A percentile compares a stretch with the other conserved stretches of the same genome.
Conservation (phyloP, 2,113 vertebrate species). For the Anguilla rostrata region DNA sequence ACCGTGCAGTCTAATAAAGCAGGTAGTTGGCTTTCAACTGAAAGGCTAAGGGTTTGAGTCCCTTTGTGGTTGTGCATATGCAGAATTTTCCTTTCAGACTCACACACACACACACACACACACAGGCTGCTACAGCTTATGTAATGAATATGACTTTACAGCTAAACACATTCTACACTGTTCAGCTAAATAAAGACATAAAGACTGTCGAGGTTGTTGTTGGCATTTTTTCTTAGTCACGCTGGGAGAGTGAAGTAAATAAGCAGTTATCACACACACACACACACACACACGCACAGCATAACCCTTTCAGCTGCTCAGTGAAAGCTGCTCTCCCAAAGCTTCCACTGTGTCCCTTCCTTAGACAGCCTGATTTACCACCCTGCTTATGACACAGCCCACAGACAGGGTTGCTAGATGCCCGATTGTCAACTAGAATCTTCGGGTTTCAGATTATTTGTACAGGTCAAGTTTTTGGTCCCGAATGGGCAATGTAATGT, state of each 20-base stretch:
- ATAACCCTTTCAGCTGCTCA: constrained; percentile 14
- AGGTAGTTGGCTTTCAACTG: not conserved
- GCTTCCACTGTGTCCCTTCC: not conserved
- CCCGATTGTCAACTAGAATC: no score
- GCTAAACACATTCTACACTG: no score
- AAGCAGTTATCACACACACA: not conserved
- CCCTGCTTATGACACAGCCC: constrained; percentile 37
- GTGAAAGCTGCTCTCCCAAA: not conserved
- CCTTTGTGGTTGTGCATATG: not conserved
- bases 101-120: not conserved
- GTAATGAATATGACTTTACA: no score
- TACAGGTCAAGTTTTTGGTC: no score
- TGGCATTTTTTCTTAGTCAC: no score
- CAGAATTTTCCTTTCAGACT: not conserved
- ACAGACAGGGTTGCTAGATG: not conserved
- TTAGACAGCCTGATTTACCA: not conserved
- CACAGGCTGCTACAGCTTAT: not conserved
- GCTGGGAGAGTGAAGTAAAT: not conserved
- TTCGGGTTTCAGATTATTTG: no score
- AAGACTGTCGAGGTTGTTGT: no score
- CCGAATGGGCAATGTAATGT: no score
- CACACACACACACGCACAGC: constrained; percentile 10
- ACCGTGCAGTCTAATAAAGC: not conserved
- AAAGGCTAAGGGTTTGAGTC: not conserved
- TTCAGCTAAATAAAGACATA: no score